A percentile compares a stretch with the other conserved stretches of the same genome.
Conservation (phyloP, 30 jellyfish, hydroid and myxozoan genomes). For the Aurelia sp. region DNA sequence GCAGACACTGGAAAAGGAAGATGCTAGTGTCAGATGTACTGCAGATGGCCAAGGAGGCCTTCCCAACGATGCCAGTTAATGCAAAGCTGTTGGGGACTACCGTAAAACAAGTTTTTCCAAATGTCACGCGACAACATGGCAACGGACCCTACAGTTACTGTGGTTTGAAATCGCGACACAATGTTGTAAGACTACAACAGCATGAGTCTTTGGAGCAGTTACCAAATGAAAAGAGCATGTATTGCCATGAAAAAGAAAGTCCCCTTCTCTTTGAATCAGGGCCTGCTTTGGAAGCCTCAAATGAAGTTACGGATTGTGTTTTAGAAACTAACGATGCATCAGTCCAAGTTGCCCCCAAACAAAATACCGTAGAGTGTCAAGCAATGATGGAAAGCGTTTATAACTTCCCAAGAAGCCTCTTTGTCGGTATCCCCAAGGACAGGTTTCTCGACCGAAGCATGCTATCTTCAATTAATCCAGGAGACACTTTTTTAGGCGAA, state of each 20-base stretch:
- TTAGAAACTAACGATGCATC: too few species aligned
- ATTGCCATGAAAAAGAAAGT: too few species aligned
- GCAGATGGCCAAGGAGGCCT: not conserved
- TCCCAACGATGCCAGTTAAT: not conserved
- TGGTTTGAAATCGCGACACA: not conserved
- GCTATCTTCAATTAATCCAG: not conserved
- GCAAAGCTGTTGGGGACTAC: not conserved
- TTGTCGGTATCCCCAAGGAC: slow-evolving; percentile 10
- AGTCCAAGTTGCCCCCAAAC: not conserved
- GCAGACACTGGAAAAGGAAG: not conserved
- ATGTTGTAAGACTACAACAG: not conserved
- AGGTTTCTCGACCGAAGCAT: slow-evolving; percentile 1
- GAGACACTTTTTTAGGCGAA: slow-evolving; percentile 11
- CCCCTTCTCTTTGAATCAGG: too few species aligned
- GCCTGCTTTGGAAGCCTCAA: too few species aligned
- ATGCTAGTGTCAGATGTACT: not conserved
- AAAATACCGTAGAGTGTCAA: not conserved
- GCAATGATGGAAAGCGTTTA: not conserved
- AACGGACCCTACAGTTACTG: slow-evolving; percentile 12
- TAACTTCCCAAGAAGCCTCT: not conserved
- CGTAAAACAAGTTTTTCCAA: slow-evolving; percentile 1
- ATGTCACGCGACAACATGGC: not conserved
- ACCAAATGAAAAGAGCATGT: too few species aligned
- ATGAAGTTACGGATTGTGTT: too few species aligned
- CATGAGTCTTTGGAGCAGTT: too few species aligned